Conservation (phyloP, 2,113 vertebrate species). For the Ploceus nigricollis region DNA sequence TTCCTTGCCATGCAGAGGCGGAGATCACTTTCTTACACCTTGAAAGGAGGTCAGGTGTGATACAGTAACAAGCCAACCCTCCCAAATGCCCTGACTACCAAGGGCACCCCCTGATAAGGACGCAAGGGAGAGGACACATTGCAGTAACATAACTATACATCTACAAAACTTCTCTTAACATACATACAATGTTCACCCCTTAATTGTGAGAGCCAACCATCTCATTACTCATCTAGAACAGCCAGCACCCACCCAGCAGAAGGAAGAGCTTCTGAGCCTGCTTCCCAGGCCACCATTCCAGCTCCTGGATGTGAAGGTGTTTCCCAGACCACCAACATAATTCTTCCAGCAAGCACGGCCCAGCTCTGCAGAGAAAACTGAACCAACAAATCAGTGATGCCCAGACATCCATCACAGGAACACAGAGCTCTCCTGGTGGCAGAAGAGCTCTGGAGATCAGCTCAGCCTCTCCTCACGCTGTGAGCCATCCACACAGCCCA, state of each 20-base stretch:
- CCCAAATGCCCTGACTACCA: not conserved
- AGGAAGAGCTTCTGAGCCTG: not conserved
- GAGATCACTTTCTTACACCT: not conserved
- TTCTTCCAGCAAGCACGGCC: fast-evolving
- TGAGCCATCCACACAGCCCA: not conserved
- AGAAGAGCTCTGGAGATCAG: not conserved
- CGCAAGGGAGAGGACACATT: not conserved
- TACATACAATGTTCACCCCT: not conserved
- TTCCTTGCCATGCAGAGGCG: not conserved
- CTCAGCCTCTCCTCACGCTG: not conserved
- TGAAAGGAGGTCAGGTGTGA: not conserved
- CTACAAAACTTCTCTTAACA: not conserved
- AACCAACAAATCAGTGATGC: not conserved
- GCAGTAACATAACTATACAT: not conserved
- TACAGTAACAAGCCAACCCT: not conserved
- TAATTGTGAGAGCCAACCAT: not conserved
- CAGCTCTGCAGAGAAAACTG: not conserved
- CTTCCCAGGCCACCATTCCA: not conserved
- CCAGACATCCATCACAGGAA: not conserved
- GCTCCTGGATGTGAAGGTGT: not conserved
- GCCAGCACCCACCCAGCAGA: not conserved
- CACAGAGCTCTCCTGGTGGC: not conserved
- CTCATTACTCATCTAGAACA: not conserved
- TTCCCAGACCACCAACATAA: not conserved
- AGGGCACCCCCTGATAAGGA: not conserved